Evolutionary conservation across 2,797 vertebrate genomes (phyloP), one percentile per base, ranked within the genome.

Genomic region (Zalophus californianus): DNA sequence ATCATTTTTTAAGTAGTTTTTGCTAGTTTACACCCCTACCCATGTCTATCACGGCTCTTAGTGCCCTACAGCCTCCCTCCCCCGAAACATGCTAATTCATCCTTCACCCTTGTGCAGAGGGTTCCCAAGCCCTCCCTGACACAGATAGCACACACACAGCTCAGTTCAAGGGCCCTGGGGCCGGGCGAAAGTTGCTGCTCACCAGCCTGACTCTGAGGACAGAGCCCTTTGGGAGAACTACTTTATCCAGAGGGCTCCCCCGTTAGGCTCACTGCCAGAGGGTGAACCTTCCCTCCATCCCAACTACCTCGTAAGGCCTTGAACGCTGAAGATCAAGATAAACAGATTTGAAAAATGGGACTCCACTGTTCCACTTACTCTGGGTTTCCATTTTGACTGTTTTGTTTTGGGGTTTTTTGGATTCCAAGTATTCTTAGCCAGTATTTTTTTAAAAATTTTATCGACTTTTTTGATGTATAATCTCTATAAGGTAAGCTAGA

Each of bases 21-120:
- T 2, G 10, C 44, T 12, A 13, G 56, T 7, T 52, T 9, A 13
- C 16, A n/a, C 27, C 6, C 25, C 10, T 29, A 3, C 85, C 44
- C 3, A 2, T 2, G 4, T 8, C 3, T 7, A 4, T 7, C 4
- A 25, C 0, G 3, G 35, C 29, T 44, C 23, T 48, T 13, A 7
- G 0, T 11, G 23, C 12, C 7, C 25, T 0, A 6, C 44, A 35
- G 7, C 21, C 41, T 4, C 41, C 14, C 23, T 23, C 29, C 78
- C 48, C 13, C 5, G 0, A 23, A 27, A 20, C 35, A 27, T 29
- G 44, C 9, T 11, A 0, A 68, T 7, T 20, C 16, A 5, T 0
- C 72, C 72, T 52, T 44, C 27, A 48, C 68, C 23, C 35, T 13
- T 15, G 50, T 15, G 44, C 78, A 38, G 13, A 20, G 4, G 52